Base-by-base conservation (phyloP, 2,797 vertebrate genomes). In the Choloepus didactylus region DNA sequence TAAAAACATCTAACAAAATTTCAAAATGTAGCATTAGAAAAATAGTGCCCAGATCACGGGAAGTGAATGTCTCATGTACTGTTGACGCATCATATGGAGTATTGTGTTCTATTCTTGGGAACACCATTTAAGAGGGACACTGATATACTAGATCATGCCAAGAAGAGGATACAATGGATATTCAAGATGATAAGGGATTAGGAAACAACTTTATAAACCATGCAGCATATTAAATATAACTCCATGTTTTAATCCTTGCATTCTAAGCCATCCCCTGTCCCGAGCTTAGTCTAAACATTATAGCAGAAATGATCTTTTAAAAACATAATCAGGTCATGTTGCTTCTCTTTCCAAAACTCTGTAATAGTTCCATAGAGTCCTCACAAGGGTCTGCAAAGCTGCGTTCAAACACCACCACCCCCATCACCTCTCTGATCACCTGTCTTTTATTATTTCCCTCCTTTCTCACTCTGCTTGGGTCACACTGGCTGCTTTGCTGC, bases 41-140 rank as follows among this genome's bases (percentile, higher is more conserved):
- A 84, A 70, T 16, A 59, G 62, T 10, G 21, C 19, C 87, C 38
- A 77, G 44, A 54, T 46, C 35, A 31, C 0, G 4, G 83, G 56
- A 77, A 49, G 29, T 23, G 27, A 88, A 6, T 94, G 44, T 84
- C 56, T 75, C 38, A 18, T 27, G 9, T 29, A 19, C 14, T 15
- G 93, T 84, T 76, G 49, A 44, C 0, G 0, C 10, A 87, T 89
- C 93, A 73, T 54, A 49, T 77, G 19, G 44, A 9, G 12, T 38
- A 92, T 82, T 95, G 59, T 94, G 27, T 93, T 91, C 87, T 97
- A 94, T 95, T 95, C 38, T 62, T 92, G 44, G 81, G 93, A 46
- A 8, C 38, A 67, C 18, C n/a, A 76, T 95, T 94, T 86, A 59
- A 59, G 35, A 81, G 49, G 31, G 51, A 70, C 67, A 59, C 19